Conservation (phyloP, 2,888 invertebrate genomes). For the Netelia fuscicornis region DNA sequence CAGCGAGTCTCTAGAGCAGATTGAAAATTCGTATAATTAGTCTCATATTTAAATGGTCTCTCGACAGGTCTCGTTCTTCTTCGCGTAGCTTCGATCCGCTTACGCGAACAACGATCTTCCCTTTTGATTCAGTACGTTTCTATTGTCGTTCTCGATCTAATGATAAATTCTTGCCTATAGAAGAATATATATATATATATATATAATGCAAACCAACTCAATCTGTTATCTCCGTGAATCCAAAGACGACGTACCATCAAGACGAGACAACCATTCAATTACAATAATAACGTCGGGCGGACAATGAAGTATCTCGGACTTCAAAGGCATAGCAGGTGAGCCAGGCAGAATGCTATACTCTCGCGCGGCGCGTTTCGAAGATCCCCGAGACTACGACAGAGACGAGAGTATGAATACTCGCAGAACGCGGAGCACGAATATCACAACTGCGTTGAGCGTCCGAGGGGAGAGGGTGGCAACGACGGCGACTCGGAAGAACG, state of each 20-base stretch:
- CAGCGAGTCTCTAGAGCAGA: no score
- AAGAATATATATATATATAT: background rate
- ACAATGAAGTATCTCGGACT: conserved; percentile 75
- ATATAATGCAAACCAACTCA: background rate
- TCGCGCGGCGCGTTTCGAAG: conserved; percentile 1
- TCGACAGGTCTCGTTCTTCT: background rate
- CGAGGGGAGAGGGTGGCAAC: background rate
- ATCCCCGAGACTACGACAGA: background rate
- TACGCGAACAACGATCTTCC: no score
- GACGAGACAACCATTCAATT: conserved; percentile 80
- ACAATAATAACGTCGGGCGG: conserved; percentile 78
- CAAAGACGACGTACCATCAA: conserved; percentile 19
- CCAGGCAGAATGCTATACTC: conserved; percentile 46
- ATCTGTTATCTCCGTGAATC: conserved; percentile 18
- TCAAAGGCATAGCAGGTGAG: conserved; percentile 77
- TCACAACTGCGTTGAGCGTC: background rate
- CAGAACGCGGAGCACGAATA: conserved; percentile 27
- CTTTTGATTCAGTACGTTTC: background rate
- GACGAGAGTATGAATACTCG: conserved; percentile 61
- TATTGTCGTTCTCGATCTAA: background rate
- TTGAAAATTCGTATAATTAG: no score
- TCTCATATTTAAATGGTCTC: background rate
- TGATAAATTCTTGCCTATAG: conserved; percentile 3
- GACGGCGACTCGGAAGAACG: background rate
- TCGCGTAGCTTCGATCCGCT: background rate